Evolutionary conservation across 2,113 vertebrate species (phyloP).

Genomic region (Toxostoma redivivum): DNA sequence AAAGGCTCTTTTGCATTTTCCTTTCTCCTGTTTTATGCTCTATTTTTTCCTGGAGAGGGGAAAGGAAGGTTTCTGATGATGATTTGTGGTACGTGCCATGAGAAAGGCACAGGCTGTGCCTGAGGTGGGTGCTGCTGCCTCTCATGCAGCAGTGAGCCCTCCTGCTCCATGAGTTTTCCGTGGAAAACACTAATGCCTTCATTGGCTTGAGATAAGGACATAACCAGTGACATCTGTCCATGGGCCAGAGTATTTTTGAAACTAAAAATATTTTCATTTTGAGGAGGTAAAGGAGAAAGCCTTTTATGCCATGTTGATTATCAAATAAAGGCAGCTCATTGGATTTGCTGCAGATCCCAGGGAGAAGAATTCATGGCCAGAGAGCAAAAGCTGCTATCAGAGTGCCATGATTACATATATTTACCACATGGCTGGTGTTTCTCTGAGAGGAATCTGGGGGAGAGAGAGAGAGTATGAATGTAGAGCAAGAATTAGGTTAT

Average conservation of each 20-base stretch:
- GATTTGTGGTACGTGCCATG: rapidly evolving
- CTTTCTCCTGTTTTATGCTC: neutral
- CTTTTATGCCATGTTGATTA: neutral
- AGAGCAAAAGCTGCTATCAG: slow-evolving; percentile 26
- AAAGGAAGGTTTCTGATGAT: neutral
- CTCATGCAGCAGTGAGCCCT: neutral
- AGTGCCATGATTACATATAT: neutral
- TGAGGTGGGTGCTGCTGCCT: neutral
- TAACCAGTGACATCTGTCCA: neutral
- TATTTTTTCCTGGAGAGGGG: neutral
- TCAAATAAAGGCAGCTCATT: neutral
- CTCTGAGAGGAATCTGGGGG: neutral
- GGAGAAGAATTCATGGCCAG: slow-evolving; percentile 31
- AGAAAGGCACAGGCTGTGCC: neutral
- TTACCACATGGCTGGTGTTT: slow-evolving; percentile 1
- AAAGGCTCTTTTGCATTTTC: neutral
- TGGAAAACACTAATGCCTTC: neutral
- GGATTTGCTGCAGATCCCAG: neutral
- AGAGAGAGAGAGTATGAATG: neutral
- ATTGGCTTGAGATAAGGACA: neutral
- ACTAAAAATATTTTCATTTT: neutral
- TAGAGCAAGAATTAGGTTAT: slow-evolving; percentile 43
- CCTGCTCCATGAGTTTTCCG: neutral
- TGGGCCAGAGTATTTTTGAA: neutral
- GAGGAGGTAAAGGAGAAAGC: neutral